Conservation (phyloP, 2,888 invertebrate species). For the Andrena dorsata region DNA sequence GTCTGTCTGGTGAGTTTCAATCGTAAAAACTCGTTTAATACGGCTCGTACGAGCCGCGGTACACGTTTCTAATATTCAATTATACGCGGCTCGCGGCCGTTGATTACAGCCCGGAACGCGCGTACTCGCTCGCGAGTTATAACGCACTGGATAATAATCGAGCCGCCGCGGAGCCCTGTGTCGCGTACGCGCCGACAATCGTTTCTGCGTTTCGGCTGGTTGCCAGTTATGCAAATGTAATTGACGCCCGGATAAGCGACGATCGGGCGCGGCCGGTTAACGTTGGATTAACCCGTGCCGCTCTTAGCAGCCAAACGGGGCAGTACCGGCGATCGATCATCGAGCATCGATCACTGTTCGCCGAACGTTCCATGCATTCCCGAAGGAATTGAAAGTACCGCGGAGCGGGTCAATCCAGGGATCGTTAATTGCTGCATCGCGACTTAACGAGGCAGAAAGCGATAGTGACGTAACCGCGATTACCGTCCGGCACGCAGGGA, state of each 20-base stretch:
- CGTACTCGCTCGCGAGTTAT: conserved; percentile 4
- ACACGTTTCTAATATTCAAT: conserved; percentile 56
- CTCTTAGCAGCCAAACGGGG: conserved; percentile 13
- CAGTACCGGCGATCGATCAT: background rate
- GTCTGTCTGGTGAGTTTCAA: conserved; percentile 2
- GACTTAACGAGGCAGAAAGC: conserved; percentile 23
- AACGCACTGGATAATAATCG: conserved; percentile 39
- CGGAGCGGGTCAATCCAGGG: conserved; percentile 8
- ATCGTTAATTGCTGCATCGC: conserved; percentile 46
- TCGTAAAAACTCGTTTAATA: conserved; percentile 35
- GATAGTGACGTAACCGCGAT: conserved; percentile 24
- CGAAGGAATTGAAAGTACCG: conserved; percentile 1
- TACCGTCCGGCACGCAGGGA: conserved; percentile 6
- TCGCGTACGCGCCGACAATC: conserved; percentile 18
- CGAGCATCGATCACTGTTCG: conserved; percentile 17
- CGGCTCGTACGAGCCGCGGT: conserved; percentile 12
- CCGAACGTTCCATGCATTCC: conserved; percentile 1
- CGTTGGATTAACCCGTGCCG: conserved; percentile 55
- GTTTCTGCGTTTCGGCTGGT: conserved; percentile 31
- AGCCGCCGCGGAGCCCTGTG: background rate
- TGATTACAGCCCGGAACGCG: conserved; percentile 41
- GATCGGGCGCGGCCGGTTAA: conserved; percentile 22
- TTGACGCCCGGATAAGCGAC: conserved; percentile 34
- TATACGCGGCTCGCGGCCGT: conserved; percentile 5
- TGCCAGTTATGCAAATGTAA: conserved; percentile 45